Evolutionary conservation across 2,797 vertebrate genomes (phyloP).

Genomic region (Distichodus sexfasciatus): DNA sequence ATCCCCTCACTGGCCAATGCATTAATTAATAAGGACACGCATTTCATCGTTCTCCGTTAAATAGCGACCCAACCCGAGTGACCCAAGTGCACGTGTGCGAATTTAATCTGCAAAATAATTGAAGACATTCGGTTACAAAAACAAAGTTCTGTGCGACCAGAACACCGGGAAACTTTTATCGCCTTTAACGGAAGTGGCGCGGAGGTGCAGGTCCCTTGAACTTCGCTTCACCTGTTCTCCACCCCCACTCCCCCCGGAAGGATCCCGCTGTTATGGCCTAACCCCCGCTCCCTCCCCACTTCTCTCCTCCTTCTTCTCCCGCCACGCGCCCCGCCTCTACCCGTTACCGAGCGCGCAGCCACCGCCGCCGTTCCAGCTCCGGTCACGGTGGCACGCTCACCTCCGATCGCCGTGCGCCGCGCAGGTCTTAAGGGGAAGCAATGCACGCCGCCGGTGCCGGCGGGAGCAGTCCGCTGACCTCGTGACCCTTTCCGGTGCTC

Average conservation of each 20-base stretch:
- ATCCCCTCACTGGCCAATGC: no score
- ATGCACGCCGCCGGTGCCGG: conserved; percentile 72
- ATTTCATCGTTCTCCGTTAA: no score
- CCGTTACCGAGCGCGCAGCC: conserved; percentile 48
- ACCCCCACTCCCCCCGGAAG: conserved; percentile 53
- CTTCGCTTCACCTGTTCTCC: conserved; percentile 78
- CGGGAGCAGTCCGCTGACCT: conserved; percentile 69
- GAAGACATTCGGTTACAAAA: no score
- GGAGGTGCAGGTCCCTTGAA: conserved; percentile 50
- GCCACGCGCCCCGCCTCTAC: conserved; percentile 52
- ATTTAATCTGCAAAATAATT: no score
- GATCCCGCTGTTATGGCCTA: conserved; percentile 63
- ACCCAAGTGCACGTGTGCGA: no score
- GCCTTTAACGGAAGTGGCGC: conserved; percentile 25
- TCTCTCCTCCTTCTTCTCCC: conserved; percentile 53
- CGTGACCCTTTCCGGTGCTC: no score
- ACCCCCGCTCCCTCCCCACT: conserved; percentile 53
- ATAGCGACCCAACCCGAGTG: no score
- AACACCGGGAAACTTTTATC: no score
- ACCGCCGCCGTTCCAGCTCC: conserved; percentile 63
- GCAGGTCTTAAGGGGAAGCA: conserved; percentile 57
- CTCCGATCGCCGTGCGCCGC: conserved; percentile 48
- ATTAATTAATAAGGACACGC: no score
- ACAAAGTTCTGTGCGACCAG: no score
- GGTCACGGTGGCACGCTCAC: conserved; percentile 68